Evolutionary conservation across 2,888 invertebrate genomes (phyloP), one percentile per base, ranked within the genome.

Genomic region (Sabellastarte sp.): DNA sequence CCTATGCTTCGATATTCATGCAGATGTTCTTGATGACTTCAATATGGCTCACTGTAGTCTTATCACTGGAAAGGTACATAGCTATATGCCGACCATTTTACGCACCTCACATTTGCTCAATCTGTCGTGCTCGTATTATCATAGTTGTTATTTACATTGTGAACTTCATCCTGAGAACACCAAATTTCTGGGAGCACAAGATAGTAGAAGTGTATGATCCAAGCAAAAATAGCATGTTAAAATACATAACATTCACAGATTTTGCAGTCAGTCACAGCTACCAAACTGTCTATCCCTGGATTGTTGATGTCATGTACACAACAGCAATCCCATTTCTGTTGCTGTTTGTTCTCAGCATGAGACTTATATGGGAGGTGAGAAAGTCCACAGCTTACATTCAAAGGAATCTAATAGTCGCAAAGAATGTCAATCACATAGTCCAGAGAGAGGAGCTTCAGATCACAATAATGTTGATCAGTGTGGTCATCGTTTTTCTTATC

Each of bases 21-120:
- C 52, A 73, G 4, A 67, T 73, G 29, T 75, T 75, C 62, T 65
- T 77, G 10, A 63, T 77, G 52, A 74, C 76, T 3, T 79, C 80
- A 0, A 74, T 80, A 2, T 81, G 82, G 79, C 63, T 82, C 56
- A 82, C 80, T 0, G 80, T 82, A 20, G 74, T 80, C 72, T 70
- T 82, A 57, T 80, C 80, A 1, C 72, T 80, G 3, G 82, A 82
- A 68, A 66, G 82, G 15, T 82, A 80, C 72, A 78, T 81, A 28
- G 82, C 82, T 10, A 81, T 82, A 63, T 82, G 81, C 55, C 76
- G 76, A 52, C 81, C 82, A 2, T 73, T 81, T 31, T 67, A 74
- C 20, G 67, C 65, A 50, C 76, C 78, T 3, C 53, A 26, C 32
- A 20, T 80, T 26, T 80, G 80, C 63, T 77, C 79, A 0, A 73